Base-by-base conservation (phyloP, 2,113 vertebrate species). In the Sterrhoptilus dennistouni region DNA sequence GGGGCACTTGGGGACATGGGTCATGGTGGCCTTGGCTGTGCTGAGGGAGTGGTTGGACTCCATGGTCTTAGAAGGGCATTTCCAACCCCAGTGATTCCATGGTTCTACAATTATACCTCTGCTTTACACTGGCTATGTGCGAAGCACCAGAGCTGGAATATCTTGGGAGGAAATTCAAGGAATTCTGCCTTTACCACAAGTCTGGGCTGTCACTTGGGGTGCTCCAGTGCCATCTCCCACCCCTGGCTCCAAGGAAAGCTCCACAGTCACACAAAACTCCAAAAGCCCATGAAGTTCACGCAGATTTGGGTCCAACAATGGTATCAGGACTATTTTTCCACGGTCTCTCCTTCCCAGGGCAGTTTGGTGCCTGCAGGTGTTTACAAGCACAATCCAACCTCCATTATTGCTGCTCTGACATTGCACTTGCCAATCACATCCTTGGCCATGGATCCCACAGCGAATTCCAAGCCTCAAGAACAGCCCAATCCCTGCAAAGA, bases 241-340 rank as follows among this genome's bases (percentile, higher is more conserved):
- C 65, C 19, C 6, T 10, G 19, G 50, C 70, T 42, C 15, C 5
- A 44, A 27, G 77, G n/a, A 19, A 53, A 59, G 19, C 50, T 70
- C 84, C 36, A 53, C 8, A 18, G 21, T 11, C 1, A 5, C 36
- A 35, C 35, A 16, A 38, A 79, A 5, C n/a, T 50, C 40, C 14
- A 3, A 16, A 47, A 70, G 7, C 36, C 31, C 42, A 19, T 0
- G 0, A 61, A 76, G 8, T 18, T 61, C 71, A 1, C 0, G 0
- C 25, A 63, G 45, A 16, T 35, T 87, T 49, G 8, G 33, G 21
- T 44, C 27, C 2, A 1, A 11, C 31, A 42, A 7, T 13, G 53
- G 14, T 14, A 65, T 54, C 21, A 23, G 14, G 33, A 19, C 57
- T 14, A 3, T 8, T 81, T 68, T n/a, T 33, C 45, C 27, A 1